A percentile compares a stretch with the other conserved stretches of the same genome.
Conservation (phyloP, 1,140 invertebrate genomes). For the Bombus fervidus region DNA sequence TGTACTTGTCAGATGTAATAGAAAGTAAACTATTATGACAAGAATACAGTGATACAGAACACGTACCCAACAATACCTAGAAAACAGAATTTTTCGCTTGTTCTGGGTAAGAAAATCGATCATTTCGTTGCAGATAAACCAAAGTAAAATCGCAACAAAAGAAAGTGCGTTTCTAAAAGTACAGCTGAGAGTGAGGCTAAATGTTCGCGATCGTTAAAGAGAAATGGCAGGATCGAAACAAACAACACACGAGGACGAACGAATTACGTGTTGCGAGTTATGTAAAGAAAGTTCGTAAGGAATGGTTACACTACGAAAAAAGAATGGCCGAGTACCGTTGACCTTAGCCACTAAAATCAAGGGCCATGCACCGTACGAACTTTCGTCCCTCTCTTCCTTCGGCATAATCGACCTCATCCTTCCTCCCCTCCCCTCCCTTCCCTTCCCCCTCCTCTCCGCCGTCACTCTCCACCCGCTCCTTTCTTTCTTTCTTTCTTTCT, state of each 20-base stretch:
- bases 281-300: slow-evolving; percentile 4
- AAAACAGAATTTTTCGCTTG: too few relatives aligned
- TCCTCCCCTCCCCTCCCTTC: not conserved
- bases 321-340: slow-evolving; percentile 66
- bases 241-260: not conserved
- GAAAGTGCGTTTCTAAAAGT: not conserved
- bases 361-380: slow-evolving; percentile 56
- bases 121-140: not conserved
- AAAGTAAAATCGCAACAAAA: not conserved
- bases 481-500: not conserved
- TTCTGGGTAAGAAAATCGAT: not conserved
- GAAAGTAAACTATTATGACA: too few relatives aligned
- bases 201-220: not conserved
- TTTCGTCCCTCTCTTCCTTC: not conserved
- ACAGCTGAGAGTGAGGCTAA: too few relatives aligned
- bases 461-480: not conserved
- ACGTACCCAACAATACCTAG: too few relatives aligned
- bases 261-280: slow-evolving; percentile 36
- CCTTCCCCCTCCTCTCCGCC: not conserved
- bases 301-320: slow-evolving; percentile 25
- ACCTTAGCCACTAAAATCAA: slow-evolving; percentile 77
- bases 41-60: too few relatives aligned
- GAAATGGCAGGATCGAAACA: not conserved
- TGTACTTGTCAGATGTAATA: not conserved
- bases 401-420: slow-evolving; percentile 54